Conservation (phyloP, 2,797 vertebrate species). For the Lithobates pipiens region DNA sequence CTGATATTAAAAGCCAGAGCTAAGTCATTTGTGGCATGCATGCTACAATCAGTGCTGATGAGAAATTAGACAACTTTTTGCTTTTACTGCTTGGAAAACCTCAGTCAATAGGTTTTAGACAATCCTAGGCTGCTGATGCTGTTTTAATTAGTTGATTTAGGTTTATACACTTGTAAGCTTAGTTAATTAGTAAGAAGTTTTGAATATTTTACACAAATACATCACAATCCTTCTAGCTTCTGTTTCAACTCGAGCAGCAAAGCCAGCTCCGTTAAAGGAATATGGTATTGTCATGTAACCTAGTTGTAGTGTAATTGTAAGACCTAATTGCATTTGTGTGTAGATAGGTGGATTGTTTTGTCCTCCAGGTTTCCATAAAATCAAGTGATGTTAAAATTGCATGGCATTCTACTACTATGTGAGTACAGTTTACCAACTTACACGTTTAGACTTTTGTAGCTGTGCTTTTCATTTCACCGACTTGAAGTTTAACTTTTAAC, state of each 20-base stretch:
- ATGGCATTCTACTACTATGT: neutral
- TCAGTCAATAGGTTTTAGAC: neutral
- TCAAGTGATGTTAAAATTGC: neutral
- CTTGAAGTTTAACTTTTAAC: too few species aligned
- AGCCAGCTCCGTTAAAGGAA: neutral
- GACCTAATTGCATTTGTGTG: neutral
- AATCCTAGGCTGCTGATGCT: conserved; percentile 51
- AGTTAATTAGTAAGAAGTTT: conserved; percentile 44
- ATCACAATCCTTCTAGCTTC: neutral
- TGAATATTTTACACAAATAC: conserved; percentile 47
- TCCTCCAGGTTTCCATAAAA: neutral
- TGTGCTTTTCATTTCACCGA: too few species aligned
- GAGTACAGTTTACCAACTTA: neutral
- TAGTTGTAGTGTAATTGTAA: neutral
- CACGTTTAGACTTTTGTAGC: neutral
- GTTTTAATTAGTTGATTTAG: conserved; percentile 37
- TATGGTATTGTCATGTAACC: neutral
- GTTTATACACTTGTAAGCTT: conserved; percentile 34
- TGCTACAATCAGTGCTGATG: conserved; percentile 60
- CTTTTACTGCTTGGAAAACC: conserved; percentile 25
- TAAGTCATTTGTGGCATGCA: conserved; percentile 64
- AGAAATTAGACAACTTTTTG: conserved; percentile 42
- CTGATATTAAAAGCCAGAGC: conserved; percentile 53
- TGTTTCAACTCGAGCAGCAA: neutral
- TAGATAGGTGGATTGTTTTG: neutral